phyloP scores from a whole-genome alignment of 2,113 vertebrate genomes.

The Asarcornis scutulata region DNA sequence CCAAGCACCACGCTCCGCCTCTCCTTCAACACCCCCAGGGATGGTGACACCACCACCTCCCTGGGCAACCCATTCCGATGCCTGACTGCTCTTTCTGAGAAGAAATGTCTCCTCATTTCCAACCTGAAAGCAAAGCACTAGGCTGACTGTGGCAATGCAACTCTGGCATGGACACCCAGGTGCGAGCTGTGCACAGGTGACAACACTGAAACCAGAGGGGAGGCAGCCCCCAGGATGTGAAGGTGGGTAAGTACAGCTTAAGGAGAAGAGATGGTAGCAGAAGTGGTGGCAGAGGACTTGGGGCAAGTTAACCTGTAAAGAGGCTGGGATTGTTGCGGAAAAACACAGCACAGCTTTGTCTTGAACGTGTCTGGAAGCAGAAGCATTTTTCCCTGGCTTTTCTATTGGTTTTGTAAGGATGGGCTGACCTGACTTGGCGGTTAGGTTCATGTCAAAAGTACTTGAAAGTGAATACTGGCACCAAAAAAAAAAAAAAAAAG shows the following conservation, averaged over 20 bases:
- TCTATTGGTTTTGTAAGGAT: background rate
- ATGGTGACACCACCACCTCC: no score
- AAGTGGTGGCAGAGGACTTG: no score
- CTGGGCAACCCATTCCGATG: no score
- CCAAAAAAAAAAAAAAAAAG: no score
- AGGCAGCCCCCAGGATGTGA: background rate
- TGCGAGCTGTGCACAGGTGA: background rate
- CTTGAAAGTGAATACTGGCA: background rate
- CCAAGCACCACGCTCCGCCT: no score
- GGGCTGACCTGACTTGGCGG: background rate
- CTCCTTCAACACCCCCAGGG: no score
- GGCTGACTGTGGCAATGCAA: background rate
- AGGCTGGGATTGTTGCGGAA: background rate
- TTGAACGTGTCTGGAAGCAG: background rate
- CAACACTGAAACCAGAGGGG: fast-evolving
- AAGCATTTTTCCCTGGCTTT: background rate
- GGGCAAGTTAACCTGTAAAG: background rate
- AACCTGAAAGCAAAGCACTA: background rate
- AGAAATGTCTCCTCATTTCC: no score
- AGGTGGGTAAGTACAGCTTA: background rate
- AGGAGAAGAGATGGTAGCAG: background rate
- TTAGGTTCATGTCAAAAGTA: background rate
- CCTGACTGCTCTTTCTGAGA: no score
- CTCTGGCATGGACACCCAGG: fast-evolving
- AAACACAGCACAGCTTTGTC: background rate